These are phyloP conservation scores for Parnassius glacialis DNA, from an alignment of 2,888 invertebrate genomes.

Conservation along the genomic window DNA sequence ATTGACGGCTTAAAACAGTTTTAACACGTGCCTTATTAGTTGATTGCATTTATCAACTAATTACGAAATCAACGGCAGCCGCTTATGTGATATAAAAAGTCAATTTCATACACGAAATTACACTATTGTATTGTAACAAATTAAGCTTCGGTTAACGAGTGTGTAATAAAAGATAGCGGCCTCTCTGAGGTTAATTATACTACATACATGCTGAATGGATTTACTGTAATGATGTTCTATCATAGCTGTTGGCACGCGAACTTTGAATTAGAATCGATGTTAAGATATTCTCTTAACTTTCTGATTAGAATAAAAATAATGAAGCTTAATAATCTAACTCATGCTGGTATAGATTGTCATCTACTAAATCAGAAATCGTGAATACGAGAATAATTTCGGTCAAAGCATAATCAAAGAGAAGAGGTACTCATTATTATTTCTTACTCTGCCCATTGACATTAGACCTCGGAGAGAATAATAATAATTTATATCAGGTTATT, in stretches of 20 bases:
- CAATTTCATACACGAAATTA: conserved; percentile 22
- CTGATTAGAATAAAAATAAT: conserved; percentile 6
- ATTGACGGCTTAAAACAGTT: conserved; percentile 16
- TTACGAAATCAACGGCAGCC: conserved; percentile 18
- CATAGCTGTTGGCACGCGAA: conserved; percentile 19
- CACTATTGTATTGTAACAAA: conserved; percentile 27
- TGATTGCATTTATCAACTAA: conserved; percentile 24
- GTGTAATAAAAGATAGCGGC: conserved; percentile 22
- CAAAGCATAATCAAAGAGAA: conserved; percentile 1
- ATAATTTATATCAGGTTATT: not conserved
- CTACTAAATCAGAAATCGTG: not conserved
- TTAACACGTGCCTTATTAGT: conserved; percentile 21
- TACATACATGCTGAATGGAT: conserved; percentile 10
- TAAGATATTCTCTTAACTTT: conserved; percentile 4
- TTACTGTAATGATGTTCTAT: conserved; percentile 9
- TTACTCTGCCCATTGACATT: not conserved
- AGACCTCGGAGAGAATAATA: not conserved
- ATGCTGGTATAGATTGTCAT: not conserved
- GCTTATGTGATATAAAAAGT: conserved; percentile 23
- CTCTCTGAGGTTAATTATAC: conserved; percentile 18
- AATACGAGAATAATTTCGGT: not conserved
- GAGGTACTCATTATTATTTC: not conserved
- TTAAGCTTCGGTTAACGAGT: conserved; percentile 22
- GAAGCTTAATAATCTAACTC: conserved; percentile 4
- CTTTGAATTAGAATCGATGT: conserved; percentile 21